A percentile compares a stretch with the other conserved stretches of the same genome.
These are phyloP conservation scores for Melanotaenia boesemani DNA, from an alignment of 2,797 vertebrate genomes.

Conservation along the genomic window DNA sequence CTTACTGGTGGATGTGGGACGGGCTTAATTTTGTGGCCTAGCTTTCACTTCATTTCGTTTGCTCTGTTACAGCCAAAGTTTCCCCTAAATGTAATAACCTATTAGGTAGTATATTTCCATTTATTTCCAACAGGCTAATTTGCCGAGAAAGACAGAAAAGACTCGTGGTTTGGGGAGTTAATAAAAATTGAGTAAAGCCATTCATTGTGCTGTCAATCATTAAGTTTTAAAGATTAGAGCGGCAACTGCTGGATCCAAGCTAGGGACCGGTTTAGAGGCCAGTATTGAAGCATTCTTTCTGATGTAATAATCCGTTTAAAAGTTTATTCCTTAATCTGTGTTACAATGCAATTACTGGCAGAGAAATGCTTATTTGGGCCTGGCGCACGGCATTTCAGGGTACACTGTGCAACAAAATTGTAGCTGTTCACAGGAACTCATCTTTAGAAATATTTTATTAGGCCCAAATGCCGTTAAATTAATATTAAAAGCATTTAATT, in stretches of 20 bases:
- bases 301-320: conserved; percentile 80
- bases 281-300: conserved; percentile 82
- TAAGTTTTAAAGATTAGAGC: conserved; percentile 58
- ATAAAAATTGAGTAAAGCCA: conserved; percentile 44
- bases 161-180: conserved; percentile 7
- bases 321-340: conserved; percentile 76
- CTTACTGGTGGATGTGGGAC: conserved; percentile 43
- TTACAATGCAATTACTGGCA: conserved; percentile 77
- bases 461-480: not conserved
- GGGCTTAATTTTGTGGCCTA: conserved; percentile 21
- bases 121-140: not conserved
- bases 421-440: not conserved
- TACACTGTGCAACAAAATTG: conserved; percentile 14
- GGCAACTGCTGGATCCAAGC: conserved; percentile 59
- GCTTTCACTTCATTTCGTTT: conserved; percentile 34
- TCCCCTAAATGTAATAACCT: conserved; percentile 5
- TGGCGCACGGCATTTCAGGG: conserved; percentile 15
- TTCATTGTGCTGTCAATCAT: conserved; percentile 68
- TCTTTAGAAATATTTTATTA: not conserved
- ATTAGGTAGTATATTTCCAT: not conserved
- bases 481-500: not conserved
- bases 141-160: not conserved
- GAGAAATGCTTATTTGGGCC: conserved; percentile 32
- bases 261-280: conserved; percentile 62
- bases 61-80: not conserved